phyloP scores from a whole-genome alignment of 92 coral and sea anemone genomes.

The Porites divaricata region DNA sequence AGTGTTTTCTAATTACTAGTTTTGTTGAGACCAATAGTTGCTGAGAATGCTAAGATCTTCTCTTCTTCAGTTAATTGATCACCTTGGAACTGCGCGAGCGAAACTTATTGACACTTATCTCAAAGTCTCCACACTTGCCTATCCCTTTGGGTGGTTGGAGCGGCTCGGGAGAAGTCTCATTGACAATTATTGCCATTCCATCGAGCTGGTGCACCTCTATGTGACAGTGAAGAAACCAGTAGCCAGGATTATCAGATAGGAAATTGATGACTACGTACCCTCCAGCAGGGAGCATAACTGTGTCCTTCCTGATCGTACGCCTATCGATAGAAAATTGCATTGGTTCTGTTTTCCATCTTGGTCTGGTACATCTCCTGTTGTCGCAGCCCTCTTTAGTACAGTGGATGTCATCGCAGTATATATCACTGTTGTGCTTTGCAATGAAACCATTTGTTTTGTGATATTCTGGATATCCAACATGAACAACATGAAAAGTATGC shows the following conservation, averaged over 20 bases:
- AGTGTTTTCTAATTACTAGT: slow-evolving; percentile 13
- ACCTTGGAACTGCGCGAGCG: neutral
- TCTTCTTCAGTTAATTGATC: neutral
- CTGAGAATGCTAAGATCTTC: neutral
- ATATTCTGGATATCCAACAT: no score
- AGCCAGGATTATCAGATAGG: slow-evolving; percentile 43
- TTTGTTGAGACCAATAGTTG: neutral
- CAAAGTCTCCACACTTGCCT: slow-evolving; percentile 34
- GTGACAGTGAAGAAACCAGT: no score
- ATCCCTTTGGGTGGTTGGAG: slow-evolving; percentile 12
- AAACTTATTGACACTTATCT: slow-evolving; percentile 26
- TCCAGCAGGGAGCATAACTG: slow-evolving; percentile 32
- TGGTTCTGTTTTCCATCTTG: slow-evolving; percentile 57
- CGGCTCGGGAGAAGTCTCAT: slow-evolving; percentile 37
- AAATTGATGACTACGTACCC: slow-evolving; percentile 60
- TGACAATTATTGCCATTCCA: slow-evolving; percentile 73
- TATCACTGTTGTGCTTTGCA: slow-evolving; percentile 30
- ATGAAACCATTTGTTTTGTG: slow-evolving; percentile 45
- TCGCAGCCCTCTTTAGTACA: slow-evolving; percentile 30
- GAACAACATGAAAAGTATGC: no score
- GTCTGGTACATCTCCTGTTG: slow-evolving; percentile 25
- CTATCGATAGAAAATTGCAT: slow-evolving; percentile 46
- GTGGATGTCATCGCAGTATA: neutral
- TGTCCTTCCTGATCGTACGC: slow-evolving; percentile 70
- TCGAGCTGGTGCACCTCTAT: no score